Evolutionary conservation across 2,888 invertebrate genomes (phyloP).

Genomic region (Apeira syringaria): DNA sequence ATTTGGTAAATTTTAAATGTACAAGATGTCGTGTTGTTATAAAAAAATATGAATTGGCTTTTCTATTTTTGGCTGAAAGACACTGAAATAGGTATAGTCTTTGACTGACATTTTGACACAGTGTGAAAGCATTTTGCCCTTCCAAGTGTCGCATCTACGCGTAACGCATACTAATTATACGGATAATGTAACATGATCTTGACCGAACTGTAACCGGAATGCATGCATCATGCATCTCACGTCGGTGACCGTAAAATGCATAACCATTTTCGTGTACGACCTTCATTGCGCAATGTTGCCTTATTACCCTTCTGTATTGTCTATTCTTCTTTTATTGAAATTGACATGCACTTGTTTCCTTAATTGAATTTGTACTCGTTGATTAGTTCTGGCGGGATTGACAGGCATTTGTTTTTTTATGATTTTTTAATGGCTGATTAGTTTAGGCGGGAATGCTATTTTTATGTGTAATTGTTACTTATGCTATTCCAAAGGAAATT

Average conservation of each 20-base stretch:
- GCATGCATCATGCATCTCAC: constrained; percentile 22
- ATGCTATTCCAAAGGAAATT: too few species aligned
- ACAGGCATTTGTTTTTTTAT: background rate
- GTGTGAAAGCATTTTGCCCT: constrained; percentile 7
- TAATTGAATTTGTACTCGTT: too few species aligned
- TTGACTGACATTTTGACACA: background rate
- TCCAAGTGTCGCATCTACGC: constrained; percentile 14
- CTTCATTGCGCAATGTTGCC: constrained; percentile 20
- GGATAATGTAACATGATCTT: constrained; percentile 19
- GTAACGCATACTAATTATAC: constrained; percentile 9
- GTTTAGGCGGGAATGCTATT: too few species aligned
- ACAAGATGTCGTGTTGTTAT: too few species aligned
- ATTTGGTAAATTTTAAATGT: too few species aligned
- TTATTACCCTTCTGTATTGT: constrained; percentile 18
- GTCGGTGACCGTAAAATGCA: constrained; percentile 23
- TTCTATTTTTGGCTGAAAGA: too few species aligned
- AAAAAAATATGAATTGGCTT: too few species aligned
- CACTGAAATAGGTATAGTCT: too few species aligned
- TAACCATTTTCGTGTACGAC: constrained; percentile 18
- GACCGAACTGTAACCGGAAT: constrained; percentile 14
- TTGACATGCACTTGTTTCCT: constrained; percentile 2
- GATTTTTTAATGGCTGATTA: background rate
- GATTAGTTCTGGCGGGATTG: too few species aligned
- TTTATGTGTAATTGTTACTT: too few species aligned
- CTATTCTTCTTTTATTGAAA: constrained; percentile 11